Percentiles rank a stretch among this genome's conserved stretches.
Conservation (phyloP, 2,113 vertebrate genomes). For the Poicephalus meyeri region DNA sequence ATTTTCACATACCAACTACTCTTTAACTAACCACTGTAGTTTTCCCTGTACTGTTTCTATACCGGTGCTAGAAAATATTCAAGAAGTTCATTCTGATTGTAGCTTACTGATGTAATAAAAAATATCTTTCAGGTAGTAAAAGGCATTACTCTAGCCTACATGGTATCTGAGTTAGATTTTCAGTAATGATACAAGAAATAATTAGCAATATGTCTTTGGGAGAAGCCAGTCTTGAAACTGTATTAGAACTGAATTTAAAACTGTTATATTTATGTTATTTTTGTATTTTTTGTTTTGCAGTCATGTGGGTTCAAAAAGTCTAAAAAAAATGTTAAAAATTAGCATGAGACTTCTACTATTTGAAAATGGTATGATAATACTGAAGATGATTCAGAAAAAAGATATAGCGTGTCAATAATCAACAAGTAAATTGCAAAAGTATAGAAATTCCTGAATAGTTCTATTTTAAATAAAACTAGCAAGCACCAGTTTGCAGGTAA, state of each 20-base stretch:
- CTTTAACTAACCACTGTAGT: background rate
- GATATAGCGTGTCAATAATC: background rate
- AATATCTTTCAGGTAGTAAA: background rate
- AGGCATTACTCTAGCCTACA: background rate
- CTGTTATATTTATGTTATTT: background rate
- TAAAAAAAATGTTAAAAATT: background rate
- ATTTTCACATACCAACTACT: background rate
- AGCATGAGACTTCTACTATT: background rate
- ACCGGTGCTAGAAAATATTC: background rate
- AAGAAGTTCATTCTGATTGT: background rate
- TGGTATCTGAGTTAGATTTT: background rate
- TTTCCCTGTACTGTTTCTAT: background rate
- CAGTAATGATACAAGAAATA: background rate
- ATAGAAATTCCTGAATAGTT: background rate
- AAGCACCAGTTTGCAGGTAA: background rate
- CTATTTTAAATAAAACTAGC: background rate
- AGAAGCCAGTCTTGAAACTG: background rate
- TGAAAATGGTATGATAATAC: background rate
- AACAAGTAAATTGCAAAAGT: background rate
- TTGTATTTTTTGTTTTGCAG: background rate
- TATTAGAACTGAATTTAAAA: background rate
- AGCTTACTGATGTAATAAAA: background rate
- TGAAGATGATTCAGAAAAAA: background rate
- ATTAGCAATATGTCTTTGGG: background rate
- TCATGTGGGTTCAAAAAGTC: background rate